Evolutionary conservation across 2,797 vertebrate genomes (phyloP).

Genomic region (Melanogrammus aeglefinus): DNA sequence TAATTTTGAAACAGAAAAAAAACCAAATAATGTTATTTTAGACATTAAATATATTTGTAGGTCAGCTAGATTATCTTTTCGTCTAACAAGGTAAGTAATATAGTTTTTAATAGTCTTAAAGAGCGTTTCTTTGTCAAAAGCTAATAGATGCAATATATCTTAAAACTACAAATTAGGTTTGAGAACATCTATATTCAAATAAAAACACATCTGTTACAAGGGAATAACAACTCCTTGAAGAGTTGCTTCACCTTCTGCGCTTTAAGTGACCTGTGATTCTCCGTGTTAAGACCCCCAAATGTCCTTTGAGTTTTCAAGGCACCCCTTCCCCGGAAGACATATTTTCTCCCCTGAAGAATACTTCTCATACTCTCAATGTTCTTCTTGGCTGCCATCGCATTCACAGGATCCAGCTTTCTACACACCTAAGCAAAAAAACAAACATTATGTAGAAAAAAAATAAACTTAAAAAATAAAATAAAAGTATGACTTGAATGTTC

Average conservation of each 20-base stretch:
- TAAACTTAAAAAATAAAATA: not conserved
- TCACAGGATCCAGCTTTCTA: not conserved
- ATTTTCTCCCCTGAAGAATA: not conserved
- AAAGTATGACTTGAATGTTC: not conserved
- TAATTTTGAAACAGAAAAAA: not conserved
- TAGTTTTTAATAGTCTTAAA: not conserved
- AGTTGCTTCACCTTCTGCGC: not conserved
- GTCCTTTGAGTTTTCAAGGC: not conserved
- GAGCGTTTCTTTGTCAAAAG: not conserved
- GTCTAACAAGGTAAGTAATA: not conserved
- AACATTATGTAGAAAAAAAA: not conserved
- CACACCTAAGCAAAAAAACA: conserved; percentile 3
- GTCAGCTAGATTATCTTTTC: not conserved
- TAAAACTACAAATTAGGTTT: not conserved
- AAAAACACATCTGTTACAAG: not conserved
- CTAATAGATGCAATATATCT: not conserved
- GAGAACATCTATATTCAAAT: not conserved
- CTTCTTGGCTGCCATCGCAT: not conserved
- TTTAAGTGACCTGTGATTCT: not conserved
- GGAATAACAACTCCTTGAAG: not conserved
- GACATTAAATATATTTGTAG: not conserved
- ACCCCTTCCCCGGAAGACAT: not conserved
- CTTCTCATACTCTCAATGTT: not conserved
- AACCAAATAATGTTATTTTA: not conserved
- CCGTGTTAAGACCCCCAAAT: conserved; percentile 3